Conservation (phyloP, 1,140 invertebrate genomes). For the Sinonovacula constricta region DNA sequence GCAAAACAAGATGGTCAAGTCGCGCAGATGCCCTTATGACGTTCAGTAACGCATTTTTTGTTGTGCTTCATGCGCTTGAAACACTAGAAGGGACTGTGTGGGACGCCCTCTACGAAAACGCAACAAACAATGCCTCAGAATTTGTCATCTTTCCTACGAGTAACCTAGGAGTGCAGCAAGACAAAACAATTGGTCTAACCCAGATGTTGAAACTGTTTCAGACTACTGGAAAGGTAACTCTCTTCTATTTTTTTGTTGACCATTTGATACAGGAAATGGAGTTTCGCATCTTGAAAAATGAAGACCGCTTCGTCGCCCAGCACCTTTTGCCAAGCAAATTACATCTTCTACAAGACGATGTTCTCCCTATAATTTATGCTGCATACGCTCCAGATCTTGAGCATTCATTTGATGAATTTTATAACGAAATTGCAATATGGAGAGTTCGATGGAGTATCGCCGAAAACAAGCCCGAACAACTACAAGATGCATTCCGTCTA, state of each 20-base stretch:
- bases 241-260: conserved; percentile 13
- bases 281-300: background rate
- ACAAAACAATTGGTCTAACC: conserved; percentile 12
- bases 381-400: conserved; percentile 27
- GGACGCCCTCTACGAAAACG: conserved; percentile 16
- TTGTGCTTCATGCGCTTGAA: conserved; percentile 17
- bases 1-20: too few relatives aligned
- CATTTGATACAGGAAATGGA: conserved; percentile 26
- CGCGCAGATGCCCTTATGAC: conserved; percentile 22
- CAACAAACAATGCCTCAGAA: conserved; percentile 2
- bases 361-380: conserved; percentile 5
- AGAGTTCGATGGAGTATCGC: conserved; percentile 33
- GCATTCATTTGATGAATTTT: conserved; percentile 5
- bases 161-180: conserved; percentile 14
- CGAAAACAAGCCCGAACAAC: background rate
- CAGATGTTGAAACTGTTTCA: conserved; percentile 14
- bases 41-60: conserved; percentile 25
- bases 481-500: background rate
- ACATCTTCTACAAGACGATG: conserved; percentile 1
- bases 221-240: conserved; percentile 21
- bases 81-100: conserved; percentile 8
- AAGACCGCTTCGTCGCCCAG: conserved; percentile 14
- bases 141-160: conserved; percentile 1
- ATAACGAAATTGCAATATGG: conserved; percentile 9
- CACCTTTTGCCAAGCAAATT: conserved; percentile 19